Conservation (phyloP, 2,888 invertebrate genomes). For the Polydrusus cervinus region DNA sequence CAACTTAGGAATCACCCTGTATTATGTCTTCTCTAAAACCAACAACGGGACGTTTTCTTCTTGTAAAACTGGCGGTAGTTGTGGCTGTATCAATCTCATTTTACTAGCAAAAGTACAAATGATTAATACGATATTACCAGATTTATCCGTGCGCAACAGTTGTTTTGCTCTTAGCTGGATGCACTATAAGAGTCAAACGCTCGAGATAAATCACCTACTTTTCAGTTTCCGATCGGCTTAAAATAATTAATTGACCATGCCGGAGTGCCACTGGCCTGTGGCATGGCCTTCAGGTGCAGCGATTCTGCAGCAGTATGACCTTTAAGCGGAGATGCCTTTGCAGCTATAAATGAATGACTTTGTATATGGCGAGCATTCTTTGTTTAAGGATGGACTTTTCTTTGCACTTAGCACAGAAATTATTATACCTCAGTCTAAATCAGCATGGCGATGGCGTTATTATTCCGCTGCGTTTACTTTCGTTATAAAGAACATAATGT, state of each 20-base stretch:
- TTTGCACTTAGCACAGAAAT: no score
- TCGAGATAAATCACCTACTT: slow-evolving; percentile 44
- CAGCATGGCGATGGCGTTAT: no score
- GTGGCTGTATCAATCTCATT: slow-evolving; percentile 5
- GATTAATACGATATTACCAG: slow-evolving; percentile 37
- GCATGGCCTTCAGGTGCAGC: slow-evolving; percentile 42
- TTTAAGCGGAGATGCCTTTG: slow-evolving; percentile 10
- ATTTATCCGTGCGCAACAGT: slow-evolving; percentile 29
- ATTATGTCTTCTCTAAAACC: no score
- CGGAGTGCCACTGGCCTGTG: slow-evolving; percentile 42
- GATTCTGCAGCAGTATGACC: slow-evolving; percentile 32
- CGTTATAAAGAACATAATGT: no score
- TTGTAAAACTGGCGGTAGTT: no score
- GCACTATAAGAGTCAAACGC: slow-evolving; percentile 45
- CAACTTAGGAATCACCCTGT: no score
- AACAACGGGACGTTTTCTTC: no score
- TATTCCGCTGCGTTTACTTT: no score
- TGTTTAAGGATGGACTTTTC: not conserved
- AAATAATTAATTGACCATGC: slow-evolving; percentile 40
- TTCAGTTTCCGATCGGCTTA: slow-evolving; percentile 46
- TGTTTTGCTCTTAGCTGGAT: slow-evolving; percentile 30
- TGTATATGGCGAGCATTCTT: not conserved
- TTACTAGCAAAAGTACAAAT: slow-evolving; percentile 7
- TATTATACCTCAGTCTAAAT: no score
- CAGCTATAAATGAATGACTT: not conserved